A percentile compares a stretch with the other conserved stretches of the same genome.
These are phyloP conservation scores for Epicampocera succincta DNA, from an alignment of 2,888 invertebrate species.

Conservation along the genomic window DNA sequence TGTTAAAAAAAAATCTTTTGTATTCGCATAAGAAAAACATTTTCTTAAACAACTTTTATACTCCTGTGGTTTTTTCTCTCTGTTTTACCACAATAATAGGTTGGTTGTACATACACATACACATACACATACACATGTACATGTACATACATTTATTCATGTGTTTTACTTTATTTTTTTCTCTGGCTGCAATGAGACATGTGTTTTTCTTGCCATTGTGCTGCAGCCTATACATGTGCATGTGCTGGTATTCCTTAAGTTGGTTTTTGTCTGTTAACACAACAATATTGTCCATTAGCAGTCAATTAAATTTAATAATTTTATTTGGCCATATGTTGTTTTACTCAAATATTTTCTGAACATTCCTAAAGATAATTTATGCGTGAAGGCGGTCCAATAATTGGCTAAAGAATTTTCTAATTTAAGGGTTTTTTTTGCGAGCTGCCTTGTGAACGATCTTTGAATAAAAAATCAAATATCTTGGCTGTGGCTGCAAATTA, in stretches of 20 bases:
- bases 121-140: no score
- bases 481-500: no score
- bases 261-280: neutral
- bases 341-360: neutral
- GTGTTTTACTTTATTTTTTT: no score
- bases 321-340: slow-evolving; percentile 62
- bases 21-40: slow-evolving; percentile 13
- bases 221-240: neutral
- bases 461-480: no score
- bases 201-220: neutral
- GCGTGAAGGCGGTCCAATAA: no score
- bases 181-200: no score
- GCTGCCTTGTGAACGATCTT: no score
- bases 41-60: slow-evolving; percentile 39
- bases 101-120: no score
- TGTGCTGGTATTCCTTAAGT: neutral
- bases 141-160: no score
- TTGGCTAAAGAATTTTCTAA: no score
- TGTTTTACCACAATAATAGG: neutral
- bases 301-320: slow-evolving; percentile 69
- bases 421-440: no score
- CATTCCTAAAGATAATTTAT: neutral
- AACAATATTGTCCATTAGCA: slow-evolving; percentile 39
- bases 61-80: neutral
- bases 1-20: slow-evolving; percentile 4